phyloP scores from a whole-genome alignment of 1,140 invertebrate species.

The Pogonognathellus flavescens region DNA sequence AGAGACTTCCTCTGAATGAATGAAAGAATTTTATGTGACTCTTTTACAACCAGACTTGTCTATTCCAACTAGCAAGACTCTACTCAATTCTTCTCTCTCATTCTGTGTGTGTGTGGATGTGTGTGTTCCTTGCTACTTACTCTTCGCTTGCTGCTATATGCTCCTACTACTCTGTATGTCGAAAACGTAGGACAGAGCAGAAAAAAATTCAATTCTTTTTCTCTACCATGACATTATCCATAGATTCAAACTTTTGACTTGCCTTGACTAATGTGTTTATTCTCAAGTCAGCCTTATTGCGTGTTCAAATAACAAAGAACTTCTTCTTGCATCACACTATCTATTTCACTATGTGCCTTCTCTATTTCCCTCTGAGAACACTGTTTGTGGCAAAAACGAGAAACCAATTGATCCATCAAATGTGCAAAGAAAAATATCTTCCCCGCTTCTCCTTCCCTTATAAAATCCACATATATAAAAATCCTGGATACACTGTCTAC shows the following conservation, averaged over 20 bases:
- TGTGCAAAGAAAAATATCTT: slow-evolving; percentile 16
- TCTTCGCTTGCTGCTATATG: background rate
- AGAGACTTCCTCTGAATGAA: slow-evolving; percentile 49
- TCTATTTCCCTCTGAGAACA: background rate
- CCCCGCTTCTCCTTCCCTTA: background rate
- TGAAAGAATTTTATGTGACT: slow-evolving; percentile 49
- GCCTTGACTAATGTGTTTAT: slow-evolving; percentile 45
- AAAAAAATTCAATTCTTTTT: slow-evolving; percentile 40
- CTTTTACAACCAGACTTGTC: slow-evolving; percentile 20
- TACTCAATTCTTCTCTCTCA: background rate
- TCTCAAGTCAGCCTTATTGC: slow-evolving; percentile 39
- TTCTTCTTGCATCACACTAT: slow-evolving; percentile 26
- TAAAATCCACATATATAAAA: background rate
- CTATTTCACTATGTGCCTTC: slow-evolving; percentile 3
- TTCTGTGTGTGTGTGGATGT: background rate
- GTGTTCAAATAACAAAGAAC: slow-evolving; percentile 41
- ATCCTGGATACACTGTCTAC: no score
- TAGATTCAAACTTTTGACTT: slow-evolving; percentile 46
- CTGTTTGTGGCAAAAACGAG: background rate
- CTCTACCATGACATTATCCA: slow-evolving; percentile 36
- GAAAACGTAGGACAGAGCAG: slow-evolving; percentile 1
- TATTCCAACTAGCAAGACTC: background rate
- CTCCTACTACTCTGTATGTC: background rate
- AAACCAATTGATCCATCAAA: slow-evolving; percentile 36
- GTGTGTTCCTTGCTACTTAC: background rate